Base-by-base conservation (phyloP, 2,888 invertebrate species). In the Zhuqinia jingwanae region DNA sequence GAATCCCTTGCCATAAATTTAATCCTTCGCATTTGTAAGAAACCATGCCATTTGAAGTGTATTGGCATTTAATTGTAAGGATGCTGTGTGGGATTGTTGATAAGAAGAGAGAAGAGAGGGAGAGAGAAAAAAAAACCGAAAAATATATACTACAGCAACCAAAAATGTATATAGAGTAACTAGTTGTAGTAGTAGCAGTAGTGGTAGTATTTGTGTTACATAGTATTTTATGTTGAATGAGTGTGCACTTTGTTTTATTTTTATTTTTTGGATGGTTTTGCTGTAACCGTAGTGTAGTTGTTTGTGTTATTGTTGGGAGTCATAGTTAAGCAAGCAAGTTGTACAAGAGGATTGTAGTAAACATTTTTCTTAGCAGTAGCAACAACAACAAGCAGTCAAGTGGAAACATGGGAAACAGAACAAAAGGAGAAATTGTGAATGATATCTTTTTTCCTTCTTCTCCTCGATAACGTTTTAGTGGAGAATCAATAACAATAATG, bases 401-500 rank as follows among this genome's bases (percentile, higher is more conserved):
- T 65, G 65, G 79, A 79, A 79, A 79, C 10, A 60, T 77, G 45
- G n/a, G n/a, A 79, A 79, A 75, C 68, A 68, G 45, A 68, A 68
- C 20, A 60, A 50, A 42, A 60, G 60, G 45, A 50, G 30, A 79
- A 79, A 65, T 42, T 47, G 63, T 68, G 68, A 68, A 68, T 45
- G 68, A 11, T 42, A 20, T 45, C 42, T 22, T 68, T 79, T 17
- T 60, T 36, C 56, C 25, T 50, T 75, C 27, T 53, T 27, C 25
- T 75, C 27, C 20, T 76, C 58, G 25, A 75, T 53, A 53, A 17
- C 58, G 36, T 76, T 60, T 25, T n/a, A 65, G 17, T 30, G 36
- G 5, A 36, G 73, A 82, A 75, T 75, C 81, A 73, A 82, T 82
- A 82, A 82, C 63, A 63, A 42, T 83, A 76, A 83, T 83, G 76